These are phyloP conservation scores for Cepphus grylle DNA, from an alignment of 2,113 vertebrate species.

Conservation along the genomic window DNA sequence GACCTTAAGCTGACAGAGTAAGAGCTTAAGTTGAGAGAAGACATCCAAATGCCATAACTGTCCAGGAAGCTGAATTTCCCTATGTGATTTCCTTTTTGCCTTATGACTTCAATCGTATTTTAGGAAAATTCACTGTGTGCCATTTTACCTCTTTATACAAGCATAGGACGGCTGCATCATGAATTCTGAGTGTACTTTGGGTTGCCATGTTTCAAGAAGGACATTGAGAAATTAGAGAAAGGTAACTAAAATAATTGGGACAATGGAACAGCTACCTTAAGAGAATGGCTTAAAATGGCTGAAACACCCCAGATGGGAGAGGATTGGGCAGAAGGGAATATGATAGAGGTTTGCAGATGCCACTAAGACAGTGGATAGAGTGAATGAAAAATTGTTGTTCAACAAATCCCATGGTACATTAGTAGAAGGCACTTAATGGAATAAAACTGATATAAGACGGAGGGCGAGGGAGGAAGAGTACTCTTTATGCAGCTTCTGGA, in stretches of 20 bases:
- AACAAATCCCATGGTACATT: neutral
- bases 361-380: neutral
- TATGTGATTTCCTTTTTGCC: neutral
- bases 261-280: neutral
- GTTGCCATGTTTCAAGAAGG: neutral
- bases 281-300: neutral
- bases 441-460: neutral
- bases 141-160: neutral
- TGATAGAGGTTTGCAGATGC: neutral
- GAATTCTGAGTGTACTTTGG: neutral
- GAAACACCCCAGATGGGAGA: neutral
- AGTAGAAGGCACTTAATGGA: neutral
- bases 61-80: neutral
- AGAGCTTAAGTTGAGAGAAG: neutral
- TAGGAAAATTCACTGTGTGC: neutral
- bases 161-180: neutral
- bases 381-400: neutral
- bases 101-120: neutral
- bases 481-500: neutral
- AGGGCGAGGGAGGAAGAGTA: neutral
- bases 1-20: neutral
- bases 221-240: neutral
- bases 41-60: neutral
- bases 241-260: neutral
- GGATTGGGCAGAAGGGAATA: neutral